phyloP scores from a whole-genome alignment of 2,888 invertebrate species.

The Sarcophaga subvicina region DNA sequence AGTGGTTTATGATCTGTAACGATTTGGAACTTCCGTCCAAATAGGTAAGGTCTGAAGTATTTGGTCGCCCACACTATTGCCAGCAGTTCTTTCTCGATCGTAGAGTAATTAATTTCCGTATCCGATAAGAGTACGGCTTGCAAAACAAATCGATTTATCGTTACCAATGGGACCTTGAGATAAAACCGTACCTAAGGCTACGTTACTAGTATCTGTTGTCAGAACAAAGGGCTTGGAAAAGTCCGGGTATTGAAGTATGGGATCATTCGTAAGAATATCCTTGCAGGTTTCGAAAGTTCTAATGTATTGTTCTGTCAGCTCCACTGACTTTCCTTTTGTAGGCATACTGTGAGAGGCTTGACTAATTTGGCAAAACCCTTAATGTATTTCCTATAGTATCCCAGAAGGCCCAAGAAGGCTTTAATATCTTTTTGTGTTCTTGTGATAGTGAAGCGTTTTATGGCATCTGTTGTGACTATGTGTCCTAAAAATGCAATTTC shows the following conservation, averaged over 20 bases:
- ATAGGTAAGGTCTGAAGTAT: too few relatives aligned
- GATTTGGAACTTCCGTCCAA: background rate
- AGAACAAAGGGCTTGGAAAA: too few relatives aligned
- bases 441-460: conserved; percentile 14
- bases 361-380: conserved; percentile 14
- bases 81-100: too few relatives aligned
- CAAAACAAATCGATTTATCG: too few relatives aligned
- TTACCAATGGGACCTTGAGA: too few relatives aligned
- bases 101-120: too few relatives aligned
- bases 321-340: conserved; percentile 44
- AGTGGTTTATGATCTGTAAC: too few relatives aligned
- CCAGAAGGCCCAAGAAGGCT: conserved; percentile 6
- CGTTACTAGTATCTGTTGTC: too few relatives aligned
- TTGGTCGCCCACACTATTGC: conserved; percentile 29
- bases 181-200: too few relatives aligned
- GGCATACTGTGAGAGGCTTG: conserved; percentile 55
- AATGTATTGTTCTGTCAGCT: conserved; percentile 10
- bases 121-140: too few relatives aligned
- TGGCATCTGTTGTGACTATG: conserved; percentile 13
- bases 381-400: too few relatives aligned
- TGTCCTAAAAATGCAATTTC: conserved; percentile 30
- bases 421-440: background rate
- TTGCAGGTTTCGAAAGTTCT: conserved; percentile 63
- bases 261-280: conserved; percentile 46
- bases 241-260: too few relatives aligned